Conservation (phyloP, 2,113 vertebrate species). For the Paramisgurnus dabryanus region DNA sequence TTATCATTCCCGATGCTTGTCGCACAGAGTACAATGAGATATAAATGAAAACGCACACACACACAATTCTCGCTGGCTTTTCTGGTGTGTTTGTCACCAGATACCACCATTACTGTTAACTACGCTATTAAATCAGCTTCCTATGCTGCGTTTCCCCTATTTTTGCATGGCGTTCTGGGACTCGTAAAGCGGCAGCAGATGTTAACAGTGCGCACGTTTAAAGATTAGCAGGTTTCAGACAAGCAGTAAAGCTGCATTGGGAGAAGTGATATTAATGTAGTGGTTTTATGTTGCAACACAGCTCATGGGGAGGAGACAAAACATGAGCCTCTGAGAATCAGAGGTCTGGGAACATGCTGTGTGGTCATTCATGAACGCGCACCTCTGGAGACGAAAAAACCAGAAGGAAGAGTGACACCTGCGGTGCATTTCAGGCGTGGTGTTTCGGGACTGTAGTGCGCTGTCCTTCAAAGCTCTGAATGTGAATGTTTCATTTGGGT, state of each 20-base stretch:
- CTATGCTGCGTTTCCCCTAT: conserved; percentile 67
- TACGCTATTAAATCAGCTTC: conserved; percentile 82
- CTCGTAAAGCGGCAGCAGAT: conserved; percentile 97
- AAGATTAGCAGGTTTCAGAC: conserved; percentile 91
- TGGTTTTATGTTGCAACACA: conserved; percentile 86
- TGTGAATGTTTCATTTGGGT: not conserved
- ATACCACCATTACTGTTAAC: conserved; percentile 82
- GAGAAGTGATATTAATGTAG: conserved; percentile 85
- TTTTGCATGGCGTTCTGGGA: conserved; percentile 79
- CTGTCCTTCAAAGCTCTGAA: not conserved
- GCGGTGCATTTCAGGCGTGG: not conserved
- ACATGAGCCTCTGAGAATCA: conserved; percentile 57
- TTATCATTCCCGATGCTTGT: conserved; percentile 31
- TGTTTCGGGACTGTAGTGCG: not conserved
- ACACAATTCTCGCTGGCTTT: not conserved
- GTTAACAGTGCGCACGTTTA: conserved; percentile 96
- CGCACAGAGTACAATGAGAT: conserved; percentile 30
- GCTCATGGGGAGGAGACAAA: conserved; percentile 60
- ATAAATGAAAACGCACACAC: conserved; percentile 12
- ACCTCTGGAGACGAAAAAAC: conserved; percentile 8
- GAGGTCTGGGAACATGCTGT: conserved; percentile 63
- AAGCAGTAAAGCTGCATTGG: conserved; percentile 92
- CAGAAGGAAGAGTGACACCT: conserved; percentile 67
- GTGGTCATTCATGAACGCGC: conserved; percentile 47
- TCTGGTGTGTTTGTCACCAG: conserved; percentile 57